phyloP scores from a whole-genome alignment of 2,888 invertebrate species.

The Dusona sp. region DNA sequence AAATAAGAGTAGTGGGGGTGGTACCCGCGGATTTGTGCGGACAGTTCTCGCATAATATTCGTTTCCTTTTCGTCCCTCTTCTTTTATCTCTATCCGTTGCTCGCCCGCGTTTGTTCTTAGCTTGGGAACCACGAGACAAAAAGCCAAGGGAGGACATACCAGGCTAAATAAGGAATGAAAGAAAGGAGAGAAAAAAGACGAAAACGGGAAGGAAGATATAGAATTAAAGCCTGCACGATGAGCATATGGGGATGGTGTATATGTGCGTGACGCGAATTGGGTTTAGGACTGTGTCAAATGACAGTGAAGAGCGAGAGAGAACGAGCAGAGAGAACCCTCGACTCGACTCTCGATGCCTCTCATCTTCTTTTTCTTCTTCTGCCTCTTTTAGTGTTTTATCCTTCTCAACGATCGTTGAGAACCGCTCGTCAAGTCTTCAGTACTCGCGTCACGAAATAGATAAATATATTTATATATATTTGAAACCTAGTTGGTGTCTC shows the following conservation, averaged over 20 bases:
- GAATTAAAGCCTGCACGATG: constrained; percentile 44
- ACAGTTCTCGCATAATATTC: constrained; percentile 69
- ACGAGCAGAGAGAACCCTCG: constrained; percentile 56
- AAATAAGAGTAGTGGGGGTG: constrained; percentile 33
- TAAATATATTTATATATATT: constrained; percentile 52
- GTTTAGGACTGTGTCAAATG: constrained; percentile 84
- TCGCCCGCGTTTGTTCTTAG: constrained; percentile 79
- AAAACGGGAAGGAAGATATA: constrained; percentile 61
- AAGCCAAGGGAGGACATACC: constrained; percentile 73
- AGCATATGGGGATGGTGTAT: constrained; percentile 62
- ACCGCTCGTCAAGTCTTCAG: constrained; percentile 51
- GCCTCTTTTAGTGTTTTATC: constrained; percentile 54
- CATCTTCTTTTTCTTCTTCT: constrained; percentile 46
- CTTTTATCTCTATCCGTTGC: constrained; percentile 52
- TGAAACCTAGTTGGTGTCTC: constrained; percentile 27
- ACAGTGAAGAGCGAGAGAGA: constrained; percentile 74
- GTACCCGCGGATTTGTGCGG: constrained; percentile 63
- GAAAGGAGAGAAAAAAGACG: constrained; percentile 36
- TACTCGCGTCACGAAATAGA: constrained; percentile 43
- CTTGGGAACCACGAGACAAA: constrained; percentile 83
- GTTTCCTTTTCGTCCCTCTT: constrained; percentile 56
- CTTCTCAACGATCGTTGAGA: constrained; percentile 60
- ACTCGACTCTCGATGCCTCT: constrained; percentile 53
- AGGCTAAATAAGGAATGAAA: constrained; percentile 62
- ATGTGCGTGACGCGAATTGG: constrained; percentile 81